Evolutionary conservation across 1,140 invertebrate species (phyloP).

Genomic region (Pectinophora gossypiella): DNA sequence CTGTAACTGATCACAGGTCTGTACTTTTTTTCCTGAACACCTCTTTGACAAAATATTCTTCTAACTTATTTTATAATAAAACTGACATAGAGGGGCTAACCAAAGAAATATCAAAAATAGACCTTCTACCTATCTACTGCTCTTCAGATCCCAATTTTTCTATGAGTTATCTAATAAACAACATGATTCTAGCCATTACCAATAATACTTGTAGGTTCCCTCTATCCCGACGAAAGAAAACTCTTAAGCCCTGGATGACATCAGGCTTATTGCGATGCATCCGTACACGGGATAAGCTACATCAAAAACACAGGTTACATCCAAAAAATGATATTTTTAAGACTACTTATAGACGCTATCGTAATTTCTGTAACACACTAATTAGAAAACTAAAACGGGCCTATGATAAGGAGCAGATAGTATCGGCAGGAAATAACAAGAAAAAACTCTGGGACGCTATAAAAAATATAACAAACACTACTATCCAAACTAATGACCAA

Average conservation of each 20-base stretch:
- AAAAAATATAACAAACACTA: conserved; percentile 7
- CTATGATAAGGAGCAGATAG: conserved; percentile 7
- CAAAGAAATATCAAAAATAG: neutral
- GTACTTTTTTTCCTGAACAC: neutral
- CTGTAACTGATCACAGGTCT: conserved; percentile 9
- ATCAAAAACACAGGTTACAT: conserved; percentile 15
- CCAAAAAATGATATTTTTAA: conserved; percentile 10
- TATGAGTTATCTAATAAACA: no score
- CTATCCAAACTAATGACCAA: neutral
- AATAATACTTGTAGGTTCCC: no score
- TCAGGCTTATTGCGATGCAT: conserved; percentile 16
- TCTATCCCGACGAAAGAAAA: neutral
- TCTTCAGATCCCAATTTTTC: neutral
- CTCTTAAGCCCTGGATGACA: conserved; percentile 18
- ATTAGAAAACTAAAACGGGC: conserved; percentile 14
- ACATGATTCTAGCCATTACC: no score
- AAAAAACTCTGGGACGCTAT: conserved; percentile 18
- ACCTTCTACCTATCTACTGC: neutral
- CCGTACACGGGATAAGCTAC: conserved; percentile 15
- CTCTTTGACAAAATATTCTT: neutral
- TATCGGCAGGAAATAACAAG: conserved; percentile 5
- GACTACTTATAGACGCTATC: conserved; percentile 14
- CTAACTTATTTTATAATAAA: neutral
- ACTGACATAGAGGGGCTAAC: neutral
- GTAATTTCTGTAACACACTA: conserved; percentile 14